Percentiles rank a stretch among this genome's conserved stretches.
These are phyloP conservation scores for Gadus macrocephalus DNA, from an alignment of 2,113 vertebrate species.

Conservation along the genomic window DNA sequence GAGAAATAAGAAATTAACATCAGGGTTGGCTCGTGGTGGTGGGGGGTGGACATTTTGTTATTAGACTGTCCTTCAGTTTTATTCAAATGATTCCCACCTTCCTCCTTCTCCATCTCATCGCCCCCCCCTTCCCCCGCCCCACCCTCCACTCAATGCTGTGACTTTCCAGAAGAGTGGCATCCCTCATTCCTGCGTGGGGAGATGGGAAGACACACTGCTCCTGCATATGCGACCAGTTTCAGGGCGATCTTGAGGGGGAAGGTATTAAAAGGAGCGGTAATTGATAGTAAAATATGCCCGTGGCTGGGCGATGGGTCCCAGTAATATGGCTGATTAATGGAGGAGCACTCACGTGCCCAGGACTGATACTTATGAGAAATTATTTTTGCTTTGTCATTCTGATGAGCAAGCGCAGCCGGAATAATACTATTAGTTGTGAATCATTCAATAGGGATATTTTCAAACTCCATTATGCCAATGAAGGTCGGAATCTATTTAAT, in stretches of 20 bases:
- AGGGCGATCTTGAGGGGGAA: constrained; percentile 90
- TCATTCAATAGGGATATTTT: constrained; percentile 99
- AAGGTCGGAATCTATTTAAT: constrained; percentile 93
- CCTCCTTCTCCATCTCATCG: constrained; percentile 38
- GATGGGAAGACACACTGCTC: constrained; percentile 43
- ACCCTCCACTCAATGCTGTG: constrained; percentile 31
- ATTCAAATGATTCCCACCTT: constrained; percentile 65
- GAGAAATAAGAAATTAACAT: constrained; percentile 99
- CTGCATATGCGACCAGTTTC: constrained; percentile 92
- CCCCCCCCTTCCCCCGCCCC: constrained; percentile 4
- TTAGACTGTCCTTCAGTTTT: constrained; percentile 90
- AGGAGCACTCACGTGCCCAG: constrained; percentile 88
- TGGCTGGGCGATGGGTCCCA: constrained; percentile 84
- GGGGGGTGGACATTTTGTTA: constrained; percentile 84
- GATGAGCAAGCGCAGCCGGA: constrained; percentile 92
- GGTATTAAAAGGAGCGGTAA: constrained; percentile 95
- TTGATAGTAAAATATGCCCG: constrained; percentile 97
- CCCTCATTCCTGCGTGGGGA: constrained; percentile 77
- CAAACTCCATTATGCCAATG: constrained; percentile 99
- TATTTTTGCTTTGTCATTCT: constrained; percentile 94
- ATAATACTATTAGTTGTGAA: constrained; percentile 96
- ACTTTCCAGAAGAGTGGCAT: constrained; percentile 79
- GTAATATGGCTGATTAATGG: constrained; percentile 98
- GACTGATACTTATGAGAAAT: constrained; percentile 97
- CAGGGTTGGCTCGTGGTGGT: constrained; percentile 68